Evolutionary conservation across 2,888 invertebrate genomes (phyloP), one percentile per base, ranked within the genome.

Genomic region (Latheticus oryzae): DNA sequence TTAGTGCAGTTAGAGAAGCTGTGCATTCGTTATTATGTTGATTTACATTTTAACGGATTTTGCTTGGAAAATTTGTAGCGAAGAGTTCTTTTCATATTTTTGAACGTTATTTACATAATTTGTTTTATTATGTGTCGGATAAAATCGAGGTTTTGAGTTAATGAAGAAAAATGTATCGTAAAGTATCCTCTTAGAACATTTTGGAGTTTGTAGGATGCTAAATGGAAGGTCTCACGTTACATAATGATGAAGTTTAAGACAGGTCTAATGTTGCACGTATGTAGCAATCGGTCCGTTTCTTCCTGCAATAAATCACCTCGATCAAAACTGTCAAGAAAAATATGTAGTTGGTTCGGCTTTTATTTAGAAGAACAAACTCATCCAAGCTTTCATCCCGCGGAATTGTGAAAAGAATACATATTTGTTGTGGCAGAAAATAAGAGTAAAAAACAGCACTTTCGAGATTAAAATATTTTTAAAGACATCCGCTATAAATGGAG

Each of bases 381-480:
- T 38, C 9, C 7, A 15, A 19, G 19, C 38, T 11, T 51, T 51
- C 51, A 51, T 51, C 51, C 15, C 5, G 28, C 23, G 32, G 42
- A 38, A 33, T 52, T 13, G 21, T 9, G 15, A 24, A 28, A 52
- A 47, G 47, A 47, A 47, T 47, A 47, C 47, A 15, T 23, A 47
- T 33, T 47, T 42, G 28, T 38, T 52, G 32, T 23, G 24, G 33
- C 52, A 40, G 33, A 52, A 52, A 52, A 52, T 52, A 52, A 23
- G 52, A 52, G 52, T 23, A 40, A 23, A 42, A 23, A 32, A 33
- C 30, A 42, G 52, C 50, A 50, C 42, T 50, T 42, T 56, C 38
- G 28, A 50, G 48, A 48, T 56, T 56, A 48, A 56, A 56, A 56
- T 33, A 42, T 52, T 52, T n/a, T 52, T 52, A 50, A 42, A 40